Base-by-base conservation (phyloP, 2,888 invertebrate species). In the Nomada flava region DNA sequence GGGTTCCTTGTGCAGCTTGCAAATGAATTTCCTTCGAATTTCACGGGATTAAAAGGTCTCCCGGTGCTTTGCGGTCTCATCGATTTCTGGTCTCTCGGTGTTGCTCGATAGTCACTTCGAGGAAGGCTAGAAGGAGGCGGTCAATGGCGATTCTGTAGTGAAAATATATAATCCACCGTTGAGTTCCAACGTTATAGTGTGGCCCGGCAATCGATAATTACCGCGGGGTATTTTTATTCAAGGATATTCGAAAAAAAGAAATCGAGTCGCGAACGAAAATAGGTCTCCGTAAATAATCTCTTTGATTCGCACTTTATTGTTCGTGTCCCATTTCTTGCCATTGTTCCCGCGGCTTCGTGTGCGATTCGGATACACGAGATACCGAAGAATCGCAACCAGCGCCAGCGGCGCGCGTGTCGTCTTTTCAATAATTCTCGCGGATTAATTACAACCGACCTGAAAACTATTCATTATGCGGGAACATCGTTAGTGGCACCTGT, bases 291-390 rank as follows among this genome's bases (percentile, higher is more conserved):
- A 44, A 55, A 64, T 55, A 72, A 72, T 53, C 72, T 15, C 55
- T 72, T 72, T 55, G 55, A 55, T 64, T 63, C 44, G 15, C 44
- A 55, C 44, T 55, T 65, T 65, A 73, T 73, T 65, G 73, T 73
- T 47, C 73, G 65, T 20, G 73, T 57, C 36, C 73, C 36, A 67
- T 44, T 57, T 73, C 57, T 67, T 57, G 29, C 36, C 67, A 73
- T 73, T 73, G 73, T 73, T 73, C 44, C 29, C 5, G 18, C 11
- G 50, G 20, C 15, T 18, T 29, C 20, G 44, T 44, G 5, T 2
- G 20, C 20, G 36, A 20, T 52, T 72, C 36, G 13, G 44, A 36
- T 20, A 44, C 55, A 23, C 18, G 23, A 3, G 26, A 62, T n/a
- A 23, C 20, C 4, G 10, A 52, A 23, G 72, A 55, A 29, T 26